Percentiles rank a stretch among this genome's conserved stretches.
phyloP scores from a whole-genome alignment of 2,113 vertebrate species.

The Catharus fuscescens region DNA sequence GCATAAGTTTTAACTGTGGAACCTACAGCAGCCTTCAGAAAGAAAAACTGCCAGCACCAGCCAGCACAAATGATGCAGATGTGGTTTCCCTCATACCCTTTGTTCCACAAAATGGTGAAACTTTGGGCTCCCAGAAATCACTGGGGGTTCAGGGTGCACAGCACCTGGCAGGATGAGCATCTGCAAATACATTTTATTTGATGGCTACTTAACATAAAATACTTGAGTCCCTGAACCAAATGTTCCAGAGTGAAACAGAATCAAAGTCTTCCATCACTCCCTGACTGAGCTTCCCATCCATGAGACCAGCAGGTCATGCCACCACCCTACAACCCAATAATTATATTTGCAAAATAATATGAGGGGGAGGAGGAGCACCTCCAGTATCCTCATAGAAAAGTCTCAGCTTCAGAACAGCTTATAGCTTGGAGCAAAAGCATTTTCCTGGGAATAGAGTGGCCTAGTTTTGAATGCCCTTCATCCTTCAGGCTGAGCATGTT shows the following conservation, averaged over 20 bases:
- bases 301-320: neutral
- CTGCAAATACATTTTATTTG: neutral
- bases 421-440: conserved; percentile 1
- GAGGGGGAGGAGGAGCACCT: neutral
- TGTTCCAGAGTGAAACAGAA: neutral
- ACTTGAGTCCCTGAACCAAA: fast-evolving
- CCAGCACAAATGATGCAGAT: neutral
- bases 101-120: neutral
- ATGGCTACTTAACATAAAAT: neutral
- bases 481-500: neutral
- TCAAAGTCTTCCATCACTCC: neutral
- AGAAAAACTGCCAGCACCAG: neutral
- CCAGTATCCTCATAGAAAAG: neutral
- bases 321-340: neutral
- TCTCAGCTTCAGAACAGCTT: neutral
- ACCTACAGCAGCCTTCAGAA: neutral
- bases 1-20: neutral
- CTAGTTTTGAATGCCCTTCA: neutral
- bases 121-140: neutral
- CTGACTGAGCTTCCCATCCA: neutral
- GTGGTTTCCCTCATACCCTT: neutral
- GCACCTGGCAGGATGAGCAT: neutral
- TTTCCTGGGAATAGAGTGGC: neutral
- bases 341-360: conserved; percentile 28
- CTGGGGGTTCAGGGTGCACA: neutral